These are phyloP conservation scores for Mirounga angustirostris DNA, from an alignment of 2,113 vertebrate species.

Conservation along the genomic window DNA sequence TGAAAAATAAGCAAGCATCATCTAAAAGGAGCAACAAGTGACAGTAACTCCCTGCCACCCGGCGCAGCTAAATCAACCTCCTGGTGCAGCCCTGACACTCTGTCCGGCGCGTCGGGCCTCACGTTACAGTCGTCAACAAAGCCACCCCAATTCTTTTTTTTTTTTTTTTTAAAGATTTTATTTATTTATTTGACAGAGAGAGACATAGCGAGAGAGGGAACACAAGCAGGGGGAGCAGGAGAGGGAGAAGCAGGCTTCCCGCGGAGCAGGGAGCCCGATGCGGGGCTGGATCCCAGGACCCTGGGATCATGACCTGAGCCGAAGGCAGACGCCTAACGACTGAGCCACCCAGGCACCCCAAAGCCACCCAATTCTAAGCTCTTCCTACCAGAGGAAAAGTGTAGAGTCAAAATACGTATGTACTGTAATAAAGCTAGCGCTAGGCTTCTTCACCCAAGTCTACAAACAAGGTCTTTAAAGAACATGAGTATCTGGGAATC, in stretches of 20 bases:
- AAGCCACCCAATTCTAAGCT: too few relatives aligned
- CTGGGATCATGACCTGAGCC: too few relatives aligned
- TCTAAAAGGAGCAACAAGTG: neutral
- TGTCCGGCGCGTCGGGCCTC: fast-evolving
- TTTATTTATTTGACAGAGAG: too few relatives aligned
- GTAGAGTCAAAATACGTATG: fast-evolving
- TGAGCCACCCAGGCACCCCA: too few relatives aligned
- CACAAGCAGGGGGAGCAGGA: too few relatives aligned
- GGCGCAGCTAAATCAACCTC: fast-evolving
- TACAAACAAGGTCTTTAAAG: neutral
- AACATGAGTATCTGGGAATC: neutral
- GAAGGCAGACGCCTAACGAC: too few relatives aligned
- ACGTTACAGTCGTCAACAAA: fast-evolving
- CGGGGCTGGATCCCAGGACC: too few relatives aligned
- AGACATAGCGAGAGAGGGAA: too few relatives aligned
- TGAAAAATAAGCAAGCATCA: slow-evolving; percentile 73
- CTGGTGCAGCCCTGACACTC: fast-evolving
- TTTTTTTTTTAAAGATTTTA: too few relatives aligned
- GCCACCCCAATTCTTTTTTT: neutral
- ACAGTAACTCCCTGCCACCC: neutral
- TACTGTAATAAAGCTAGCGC: neutral
- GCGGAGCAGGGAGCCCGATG: too few relatives aligned
- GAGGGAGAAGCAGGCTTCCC: too few relatives aligned
- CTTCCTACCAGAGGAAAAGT: neutral
- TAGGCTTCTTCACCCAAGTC: neutral